phyloP scores from a whole-genome alignment of 1,140 invertebrate species.

The Coptotermes formosanus region DNA sequence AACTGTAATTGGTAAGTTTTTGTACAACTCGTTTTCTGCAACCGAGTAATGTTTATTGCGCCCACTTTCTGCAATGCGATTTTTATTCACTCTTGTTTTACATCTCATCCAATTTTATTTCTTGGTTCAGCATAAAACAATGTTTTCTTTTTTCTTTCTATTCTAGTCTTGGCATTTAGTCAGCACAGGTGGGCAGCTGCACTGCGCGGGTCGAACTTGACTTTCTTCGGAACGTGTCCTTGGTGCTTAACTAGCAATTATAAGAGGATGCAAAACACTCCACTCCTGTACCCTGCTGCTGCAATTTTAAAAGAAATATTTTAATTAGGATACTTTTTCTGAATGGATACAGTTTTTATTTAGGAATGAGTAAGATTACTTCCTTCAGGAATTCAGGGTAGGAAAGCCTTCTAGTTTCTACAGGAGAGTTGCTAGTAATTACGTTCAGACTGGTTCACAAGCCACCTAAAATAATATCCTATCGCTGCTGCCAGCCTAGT shows the following conservation, averaged over 20 bases:
- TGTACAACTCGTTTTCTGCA: neutral
- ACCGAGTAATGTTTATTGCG: neutral
- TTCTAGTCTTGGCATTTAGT: neutral
- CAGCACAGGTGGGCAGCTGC: neutral
- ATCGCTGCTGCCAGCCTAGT: too few relatives aligned
- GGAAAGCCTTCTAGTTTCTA: too few relatives aligned
- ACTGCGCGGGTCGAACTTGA: neutral
- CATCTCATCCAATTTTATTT: neutral
- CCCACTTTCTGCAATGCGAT: neutral
- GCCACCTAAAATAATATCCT: too few relatives aligned
- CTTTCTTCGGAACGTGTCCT: neutral
- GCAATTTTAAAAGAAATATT: neutral
- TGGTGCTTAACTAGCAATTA: constrained; percentile 10
- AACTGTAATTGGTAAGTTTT: neutral
- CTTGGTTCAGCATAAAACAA: too few relatives aligned
- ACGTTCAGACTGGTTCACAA: too few relatives aligned
- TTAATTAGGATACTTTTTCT: neutral
- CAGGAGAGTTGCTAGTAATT: too few relatives aligned
- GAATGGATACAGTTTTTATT: neutral
- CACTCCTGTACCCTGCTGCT: neutral
- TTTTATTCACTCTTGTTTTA: neutral
- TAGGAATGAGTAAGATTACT: too few relatives aligned
- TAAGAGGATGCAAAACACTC: neutral
- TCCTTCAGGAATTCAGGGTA: too few relatives aligned
- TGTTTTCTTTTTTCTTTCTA: neutral